Base-by-base conservation (phyloP, 1,140 invertebrate genomes). In the Anthonomus grandis region DNA sequence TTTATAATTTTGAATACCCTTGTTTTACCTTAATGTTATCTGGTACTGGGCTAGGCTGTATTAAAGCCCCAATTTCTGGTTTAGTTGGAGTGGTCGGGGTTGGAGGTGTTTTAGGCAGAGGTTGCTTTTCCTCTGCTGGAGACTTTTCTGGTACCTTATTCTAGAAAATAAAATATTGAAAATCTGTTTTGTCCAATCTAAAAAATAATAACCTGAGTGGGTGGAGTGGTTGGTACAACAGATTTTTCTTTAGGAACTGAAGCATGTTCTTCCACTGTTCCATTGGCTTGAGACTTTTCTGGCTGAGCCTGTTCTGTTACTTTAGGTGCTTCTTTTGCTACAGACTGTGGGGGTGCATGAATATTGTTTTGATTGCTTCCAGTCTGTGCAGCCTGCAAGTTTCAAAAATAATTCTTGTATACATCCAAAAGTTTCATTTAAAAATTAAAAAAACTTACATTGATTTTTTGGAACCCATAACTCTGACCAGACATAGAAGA, bases 251-350 rank as follows among this genome's bases (percentile, higher is more conserved):
- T 50, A 3, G 47, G 27, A 12, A 57, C 31, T 37, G 57, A 45
- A 24, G 51, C 31, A 34, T 51, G 51, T 24, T 48, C 41, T 19
- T 24, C 22, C 4, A 37, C 45, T 22, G 50, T 25, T 9, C 65
- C 65, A 42, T 67, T 67, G 4, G 65, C 60, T 41, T 67, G 65
- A 12, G 64, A 56, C 45, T 64, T 65, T 8, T 59, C 57, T 22
- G 42, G 6, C 58, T 39, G 4, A 4, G 27, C 5, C 34, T 8
- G 19, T 34, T 54, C 44, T 44, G 41, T 4, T n/a, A 50, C 19
- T 17, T 18, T 10, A 18, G 45, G 19, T 12, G 37, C 18, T 15
- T 41, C 15, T n/a, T n/a, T n/a, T n/a, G n/a, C n/a, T n/a, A n/a
- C n/a, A n/a, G n/a, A n/a, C n/a, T n/a, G n/a, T n/a, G n/a, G n/a